phyloP scores from a whole-genome alignment of 2,113 vertebrate species.

The Carettochelys insculpta region DNA sequence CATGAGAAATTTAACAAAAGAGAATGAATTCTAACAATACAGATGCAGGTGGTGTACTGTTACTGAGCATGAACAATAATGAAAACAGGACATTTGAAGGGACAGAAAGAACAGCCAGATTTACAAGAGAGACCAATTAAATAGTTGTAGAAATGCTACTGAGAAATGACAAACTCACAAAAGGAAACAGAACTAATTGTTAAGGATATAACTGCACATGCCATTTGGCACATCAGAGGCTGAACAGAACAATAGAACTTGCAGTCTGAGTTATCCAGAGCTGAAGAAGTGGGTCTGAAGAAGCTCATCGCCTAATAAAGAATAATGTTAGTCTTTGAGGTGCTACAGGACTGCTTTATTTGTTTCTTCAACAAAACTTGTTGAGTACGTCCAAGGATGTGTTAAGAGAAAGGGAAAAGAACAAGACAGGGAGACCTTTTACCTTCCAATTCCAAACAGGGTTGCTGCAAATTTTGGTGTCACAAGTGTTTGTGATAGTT shows the following conservation, averaged over 20 bases:
- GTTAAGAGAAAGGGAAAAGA: neutral
- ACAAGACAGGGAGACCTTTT: neutral
- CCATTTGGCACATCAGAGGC: neutral
- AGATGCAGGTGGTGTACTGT: neutral
- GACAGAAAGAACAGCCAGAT: neutral
- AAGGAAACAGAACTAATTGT: slow-evolving; percentile 36
- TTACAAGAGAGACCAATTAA: slow-evolving; percentile 21
- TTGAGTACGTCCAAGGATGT: neutral
- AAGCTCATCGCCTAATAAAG: no score
- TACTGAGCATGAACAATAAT: slow-evolving; percentile 18
- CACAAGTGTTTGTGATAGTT: slow-evolving; percentile 8
- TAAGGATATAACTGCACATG: slow-evolving; percentile 33
- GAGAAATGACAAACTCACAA: neutral
- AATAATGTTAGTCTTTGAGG: no score
- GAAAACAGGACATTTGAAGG: slow-evolving; percentile 6
- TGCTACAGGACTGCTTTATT: no score
- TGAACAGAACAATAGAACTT: neutral
- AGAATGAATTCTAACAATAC: neutral
- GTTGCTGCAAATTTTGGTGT: neutral
- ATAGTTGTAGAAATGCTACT: slow-evolving; percentile 18
- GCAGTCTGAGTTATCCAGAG: no score
- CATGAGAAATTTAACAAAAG: neutral
- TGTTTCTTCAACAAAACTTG: no score
- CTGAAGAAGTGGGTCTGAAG: no score
- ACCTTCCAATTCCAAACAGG: neutral